Evolutionary conservation across 2,888 invertebrate species (phyloP).

Genomic region (Zootermopsis nevadensis): DNA sequence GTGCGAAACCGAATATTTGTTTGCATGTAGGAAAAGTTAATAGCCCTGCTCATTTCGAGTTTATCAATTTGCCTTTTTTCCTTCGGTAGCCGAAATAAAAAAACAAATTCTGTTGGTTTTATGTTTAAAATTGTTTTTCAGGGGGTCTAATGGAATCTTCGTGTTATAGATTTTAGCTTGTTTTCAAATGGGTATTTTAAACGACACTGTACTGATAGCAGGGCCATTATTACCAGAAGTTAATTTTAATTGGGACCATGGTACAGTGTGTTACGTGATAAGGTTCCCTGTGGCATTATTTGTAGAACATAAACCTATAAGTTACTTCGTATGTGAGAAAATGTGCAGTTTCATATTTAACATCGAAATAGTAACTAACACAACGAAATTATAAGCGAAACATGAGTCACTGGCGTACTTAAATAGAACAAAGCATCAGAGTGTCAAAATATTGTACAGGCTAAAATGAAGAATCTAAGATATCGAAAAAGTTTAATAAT

Average conservation of each 20-base stretch:
- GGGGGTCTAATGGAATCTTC: conserved; percentile 3
- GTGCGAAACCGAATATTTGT: not conserved
- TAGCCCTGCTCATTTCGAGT: not conserved
- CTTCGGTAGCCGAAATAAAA: not conserved
- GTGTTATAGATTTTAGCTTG: not conserved
- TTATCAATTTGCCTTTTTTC: not conserved
- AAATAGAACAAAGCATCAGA: no score
- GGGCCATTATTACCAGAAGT: conserved; percentile 1
- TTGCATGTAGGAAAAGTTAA: not conserved
- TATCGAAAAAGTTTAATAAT: no score
- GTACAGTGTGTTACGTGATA: not conserved
- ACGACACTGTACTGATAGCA: not conserved
- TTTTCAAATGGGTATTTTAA: conserved; percentile 5
- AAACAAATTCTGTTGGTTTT: not conserved
- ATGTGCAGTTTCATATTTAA: no score
- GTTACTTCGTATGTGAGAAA: no score
- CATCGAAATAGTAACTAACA: no score
- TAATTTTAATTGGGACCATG: not conserved
- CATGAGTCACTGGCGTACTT: no score
- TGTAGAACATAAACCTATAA: not conserved
- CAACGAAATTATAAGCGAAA: no score
- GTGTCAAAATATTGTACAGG: no score
- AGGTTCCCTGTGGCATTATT: not conserved
- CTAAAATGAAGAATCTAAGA: no score
- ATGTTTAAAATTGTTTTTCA: conserved; percentile 6